phyloP scores from a whole-genome alignment of 2,888 invertebrate genomes.

The Marasmarcha lunaedactyla region DNA sequence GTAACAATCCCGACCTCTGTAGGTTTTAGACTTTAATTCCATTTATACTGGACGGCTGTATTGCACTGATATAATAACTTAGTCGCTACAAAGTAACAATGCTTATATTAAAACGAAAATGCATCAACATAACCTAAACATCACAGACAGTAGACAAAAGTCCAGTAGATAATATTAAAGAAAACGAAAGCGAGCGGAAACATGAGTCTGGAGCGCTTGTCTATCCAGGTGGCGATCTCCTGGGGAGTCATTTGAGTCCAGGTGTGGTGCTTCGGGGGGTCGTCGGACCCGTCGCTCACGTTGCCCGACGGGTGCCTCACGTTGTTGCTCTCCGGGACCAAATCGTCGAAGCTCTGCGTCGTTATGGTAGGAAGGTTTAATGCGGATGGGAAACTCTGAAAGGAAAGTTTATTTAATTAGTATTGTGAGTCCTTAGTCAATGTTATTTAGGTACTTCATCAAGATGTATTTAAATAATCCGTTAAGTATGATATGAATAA shows the following conservation, averaged over 20 bases:
- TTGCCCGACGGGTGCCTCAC: conserved; percentile 24
- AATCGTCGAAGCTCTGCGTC: conserved; percentile 75
- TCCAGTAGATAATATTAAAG: conserved; percentile 85
- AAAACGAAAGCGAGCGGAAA: conserved; percentile 83
- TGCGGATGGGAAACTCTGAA: conserved; percentile 74
- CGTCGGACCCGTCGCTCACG: conserved; percentile 47
- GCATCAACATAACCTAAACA: background rate
- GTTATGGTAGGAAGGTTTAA: conserved; percentile 77
- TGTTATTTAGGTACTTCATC: conserved; percentile 1
- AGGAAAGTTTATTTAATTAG: no score
- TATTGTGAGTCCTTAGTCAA: no score
- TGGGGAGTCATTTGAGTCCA: conserved; percentile 91
- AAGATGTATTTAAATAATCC: conserved; percentile 2
- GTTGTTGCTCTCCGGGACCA: conserved; percentile 33
- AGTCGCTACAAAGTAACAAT: no score
- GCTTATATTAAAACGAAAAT: no score
- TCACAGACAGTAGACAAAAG: conserved; percentile 75
- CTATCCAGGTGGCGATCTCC: conserved; percentile 90
- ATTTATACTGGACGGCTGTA: no score
- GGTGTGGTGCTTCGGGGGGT: conserved; percentile 48
- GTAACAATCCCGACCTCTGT: no score
- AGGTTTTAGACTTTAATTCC: no score
- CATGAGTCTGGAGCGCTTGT: conserved; percentile 79
- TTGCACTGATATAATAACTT: no score
- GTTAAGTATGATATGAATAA: no score